These are phyloP conservation scores for Nomia melanderi DNA, from an alignment of 1,140 invertebrate genomes.

Conservation along the genomic window DNA sequence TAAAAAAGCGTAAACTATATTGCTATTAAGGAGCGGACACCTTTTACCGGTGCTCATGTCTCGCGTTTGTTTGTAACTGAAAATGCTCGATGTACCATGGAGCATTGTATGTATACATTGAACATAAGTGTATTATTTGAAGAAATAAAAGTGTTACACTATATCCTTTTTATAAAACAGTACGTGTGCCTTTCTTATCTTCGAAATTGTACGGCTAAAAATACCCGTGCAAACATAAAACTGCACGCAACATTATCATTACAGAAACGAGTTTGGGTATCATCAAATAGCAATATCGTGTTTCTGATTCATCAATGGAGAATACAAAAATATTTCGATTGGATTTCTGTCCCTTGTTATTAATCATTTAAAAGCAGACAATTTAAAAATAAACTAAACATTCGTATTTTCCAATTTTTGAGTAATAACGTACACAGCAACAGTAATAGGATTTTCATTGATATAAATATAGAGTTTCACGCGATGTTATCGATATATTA, in stretches of 20 bases:
- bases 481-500: constrained; percentile 58
- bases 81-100: not conserved
- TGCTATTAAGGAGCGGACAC: constrained; percentile 2
- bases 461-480: constrained; percentile 41
- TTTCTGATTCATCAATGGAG: too few relatives aligned
- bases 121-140: constrained; percentile 52
- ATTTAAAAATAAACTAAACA: too few relatives aligned
- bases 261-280: too few relatives aligned
- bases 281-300: too few relatives aligned
- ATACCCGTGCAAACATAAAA: not conserved
- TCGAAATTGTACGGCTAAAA: not conserved
- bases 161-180: constrained; percentile 30
- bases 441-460: not conserved
- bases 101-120: constrained; percentile 23
- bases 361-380: too few relatives aligned
- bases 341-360: not conserved
- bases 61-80: constrained; percentile 28
- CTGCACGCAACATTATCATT: too few relatives aligned
- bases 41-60: not conserved
- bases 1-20: not conserved
- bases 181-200: not conserved
- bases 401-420: too few relatives aligned
- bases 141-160: constrained; percentile 50
- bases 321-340: not conserved
- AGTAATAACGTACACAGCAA: constrained; percentile 21